These are phyloP conservation scores for Galleria mellonella DNA, from an alignment of 1,140 invertebrate species.

Conservation along the genomic window DNA sequence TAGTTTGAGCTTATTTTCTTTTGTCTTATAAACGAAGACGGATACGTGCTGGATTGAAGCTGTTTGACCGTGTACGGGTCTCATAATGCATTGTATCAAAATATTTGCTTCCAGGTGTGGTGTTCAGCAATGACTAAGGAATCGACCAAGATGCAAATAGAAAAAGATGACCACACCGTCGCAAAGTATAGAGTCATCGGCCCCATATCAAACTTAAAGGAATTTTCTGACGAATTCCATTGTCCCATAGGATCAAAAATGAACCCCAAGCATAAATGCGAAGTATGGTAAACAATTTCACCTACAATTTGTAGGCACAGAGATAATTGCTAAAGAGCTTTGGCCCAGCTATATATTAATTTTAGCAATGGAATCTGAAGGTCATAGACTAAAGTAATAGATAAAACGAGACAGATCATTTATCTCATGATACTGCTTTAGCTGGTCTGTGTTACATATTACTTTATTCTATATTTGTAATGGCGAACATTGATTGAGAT, in stretches of 20 bases:
- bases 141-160: slow-evolving; percentile 84
- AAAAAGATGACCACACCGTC: slow-evolving; percentile 90
- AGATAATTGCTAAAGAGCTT: slow-evolving; percentile 2
- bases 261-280: slow-evolving; percentile 94
- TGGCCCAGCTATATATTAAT: not conserved
- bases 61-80: too few relatives aligned
- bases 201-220: slow-evolving; percentile 90
- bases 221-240: slow-evolving; percentile 92
- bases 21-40: too few relatives aligned
- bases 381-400: not conserved
- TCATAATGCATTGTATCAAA: too few relatives aligned
- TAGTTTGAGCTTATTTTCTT: too few relatives aligned
- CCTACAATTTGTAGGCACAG: not conserved
- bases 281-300: slow-evolving; percentile 86
- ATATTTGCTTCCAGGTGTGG: slow-evolving; percentile 90
- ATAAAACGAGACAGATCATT: not conserved
- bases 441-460: too few relatives aligned
- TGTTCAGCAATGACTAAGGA: slow-evolving; percentile 88
- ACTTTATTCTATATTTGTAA: too few relatives aligned
- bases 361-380: not conserved
- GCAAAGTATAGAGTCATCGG: slow-evolving; percentile 90
- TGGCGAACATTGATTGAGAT: too few relatives aligned
- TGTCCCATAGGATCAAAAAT: slow-evolving; percentile 86
- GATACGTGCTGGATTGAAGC: too few relatives aligned
- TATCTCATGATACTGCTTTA: too few relatives aligned